Evolutionary conservation across 1,140 invertebrate genomes (phyloP), one percentile per base, ranked within the genome.

Genomic region (Ditylenchus dipsaci): DNA sequence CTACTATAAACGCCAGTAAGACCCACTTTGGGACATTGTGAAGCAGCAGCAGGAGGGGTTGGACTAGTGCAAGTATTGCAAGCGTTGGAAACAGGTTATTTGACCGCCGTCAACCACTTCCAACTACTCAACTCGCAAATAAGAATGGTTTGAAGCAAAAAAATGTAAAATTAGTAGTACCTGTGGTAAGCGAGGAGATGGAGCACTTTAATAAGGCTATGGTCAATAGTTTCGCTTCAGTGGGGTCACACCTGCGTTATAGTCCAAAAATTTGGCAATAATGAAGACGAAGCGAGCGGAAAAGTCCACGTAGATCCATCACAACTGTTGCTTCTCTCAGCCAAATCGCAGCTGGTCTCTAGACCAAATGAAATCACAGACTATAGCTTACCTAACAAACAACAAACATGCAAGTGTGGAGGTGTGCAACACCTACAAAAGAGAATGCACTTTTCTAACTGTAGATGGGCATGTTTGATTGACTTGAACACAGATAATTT

Each of bases 171-270:
- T 69, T 66, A 0, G 53, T 67, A 30, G 13, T 53, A 0, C 72
- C 72, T 33, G 42, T 73, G 21, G 45, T 67, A 53, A 68, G 65
- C 17, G 65, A 53, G 21, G 78, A 81, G 43, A 27, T 29, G 17
- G 3, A 62, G 17, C n/a, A n/a, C n/a, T 11, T 71, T 1, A 30
- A 68, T 15, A 49, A 57, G 21, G 49, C 68, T 19, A 27, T 71
- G 17, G 63, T 80, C 62, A 80, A 81, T 61, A 71, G 65, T 60
- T 80, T 80, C 70, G 78, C 30, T 79, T 80, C 42, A 80, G 66
- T 58, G 78, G 78, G 0, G 79, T 67, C 64, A 65, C 13, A n/a
- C 30, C 7, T 17, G 17, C 26, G 8, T 45, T 13, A 38, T 61
- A 26, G 29, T 33, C 29, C 3, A 61, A 3, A 3, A 21, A 21